A percentile compares a stretch with the other conserved stretches of the same genome.
These are phyloP conservation scores for Emydoidea blandingii DNA, from an alignment of 2,797 vertebrate genomes.

Conservation along the genomic window DNA sequence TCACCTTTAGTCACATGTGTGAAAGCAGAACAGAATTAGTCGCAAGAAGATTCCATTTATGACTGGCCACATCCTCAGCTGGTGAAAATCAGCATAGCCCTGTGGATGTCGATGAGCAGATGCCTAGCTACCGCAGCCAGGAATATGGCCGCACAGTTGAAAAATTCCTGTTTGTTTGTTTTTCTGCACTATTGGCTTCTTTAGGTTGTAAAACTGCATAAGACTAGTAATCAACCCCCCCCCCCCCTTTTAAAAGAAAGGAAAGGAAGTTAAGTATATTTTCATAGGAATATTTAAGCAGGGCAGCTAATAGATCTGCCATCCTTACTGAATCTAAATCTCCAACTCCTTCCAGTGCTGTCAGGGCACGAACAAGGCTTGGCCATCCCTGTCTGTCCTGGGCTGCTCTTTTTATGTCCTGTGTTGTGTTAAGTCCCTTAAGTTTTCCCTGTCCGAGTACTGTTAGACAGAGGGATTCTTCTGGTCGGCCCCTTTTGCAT, in stretches of 20 bases:
- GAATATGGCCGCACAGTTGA: not conserved
- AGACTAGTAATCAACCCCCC: conserved; percentile 10
- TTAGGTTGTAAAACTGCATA: not conserved
- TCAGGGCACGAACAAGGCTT: too few species aligned
- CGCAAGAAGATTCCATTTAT: not conserved
- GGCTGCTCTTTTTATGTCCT: too few species aligned
- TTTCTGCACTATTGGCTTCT: not conserved
- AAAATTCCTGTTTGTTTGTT: not conserved
- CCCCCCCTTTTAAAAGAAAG: not conserved
- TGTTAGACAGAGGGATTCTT: too few species aligned
- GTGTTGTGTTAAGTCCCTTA: too few species aligned
- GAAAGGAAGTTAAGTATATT: not conserved
- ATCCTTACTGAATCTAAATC: not conserved
- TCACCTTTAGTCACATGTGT: not conserved
- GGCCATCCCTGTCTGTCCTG: too few species aligned
- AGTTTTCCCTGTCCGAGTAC: too few species aligned
- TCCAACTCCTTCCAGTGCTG: too few species aligned
- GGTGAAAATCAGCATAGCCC: conserved; percentile 31
- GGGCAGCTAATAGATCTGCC: not conserved
- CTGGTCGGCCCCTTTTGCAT: too few species aligned
- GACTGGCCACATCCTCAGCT: not conserved
- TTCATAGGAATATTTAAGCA: not conserved
- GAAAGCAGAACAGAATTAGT: not conserved
- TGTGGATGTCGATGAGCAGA: not conserved
- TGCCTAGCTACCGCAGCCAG: conserved; percentile 20